Percentiles rank a stretch among this genome's conserved stretches.
phyloP scores from a whole-genome alignment of 2,888 invertebrate genomes.

The Aradus depressus region DNA sequence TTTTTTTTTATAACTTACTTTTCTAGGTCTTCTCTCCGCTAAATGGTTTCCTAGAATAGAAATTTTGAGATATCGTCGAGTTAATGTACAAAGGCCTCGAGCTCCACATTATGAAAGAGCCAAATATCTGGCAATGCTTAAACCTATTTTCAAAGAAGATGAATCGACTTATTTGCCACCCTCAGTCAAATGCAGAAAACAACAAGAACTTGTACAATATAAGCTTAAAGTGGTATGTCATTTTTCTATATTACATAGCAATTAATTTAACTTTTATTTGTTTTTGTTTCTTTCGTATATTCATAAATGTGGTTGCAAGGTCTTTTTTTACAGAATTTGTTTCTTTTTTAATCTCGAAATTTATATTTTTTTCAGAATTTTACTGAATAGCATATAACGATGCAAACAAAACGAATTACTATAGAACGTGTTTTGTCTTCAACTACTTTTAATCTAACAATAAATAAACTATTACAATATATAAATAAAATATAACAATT shows the following conservation, averaged over 20 bases:
- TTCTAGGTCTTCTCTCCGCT: constrained; percentile 17
- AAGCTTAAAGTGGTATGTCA: constrained; percentile 33
- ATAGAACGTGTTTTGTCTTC: no score
- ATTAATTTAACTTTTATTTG: no score
- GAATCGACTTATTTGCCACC: constrained; percentile 37
- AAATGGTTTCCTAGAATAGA: constrained; percentile 19
- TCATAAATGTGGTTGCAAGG: no score
- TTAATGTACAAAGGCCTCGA: constrained; percentile 64
- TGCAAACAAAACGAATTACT: no score
- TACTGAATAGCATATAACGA: no score
- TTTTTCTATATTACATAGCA: neutral
- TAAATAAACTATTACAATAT: no score
- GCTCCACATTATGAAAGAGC: constrained; percentile 59
- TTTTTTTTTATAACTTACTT: neutral
- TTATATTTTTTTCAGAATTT: no score
- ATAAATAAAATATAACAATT: no score
- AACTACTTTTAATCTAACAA: no score
- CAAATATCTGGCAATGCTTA: constrained; percentile 50
- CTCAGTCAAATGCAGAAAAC: constrained; percentile 44
- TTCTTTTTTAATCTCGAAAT: no score
- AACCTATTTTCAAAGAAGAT: constrained; percentile 45
- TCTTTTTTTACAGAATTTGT: no score
- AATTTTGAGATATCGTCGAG: constrained; percentile 42
- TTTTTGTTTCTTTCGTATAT: no score
- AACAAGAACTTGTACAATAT: constrained; percentile 31